Evolutionary conservation across 2,113 vertebrate species (phyloP).

Genomic region (Zosterops lateralis): DNA sequence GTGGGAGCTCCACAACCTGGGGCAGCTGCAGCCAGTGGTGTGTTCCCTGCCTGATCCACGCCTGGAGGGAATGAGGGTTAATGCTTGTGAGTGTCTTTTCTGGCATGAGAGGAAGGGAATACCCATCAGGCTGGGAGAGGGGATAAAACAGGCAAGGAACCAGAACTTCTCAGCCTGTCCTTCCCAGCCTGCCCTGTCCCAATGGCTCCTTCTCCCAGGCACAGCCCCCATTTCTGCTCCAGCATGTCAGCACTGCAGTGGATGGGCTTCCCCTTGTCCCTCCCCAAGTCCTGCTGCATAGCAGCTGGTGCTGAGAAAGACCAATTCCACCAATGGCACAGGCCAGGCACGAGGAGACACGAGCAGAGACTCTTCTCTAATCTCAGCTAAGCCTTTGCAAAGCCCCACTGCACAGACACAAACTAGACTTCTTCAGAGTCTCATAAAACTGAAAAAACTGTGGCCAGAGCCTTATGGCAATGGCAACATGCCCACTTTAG

Average conservation of each 20-base stretch:
- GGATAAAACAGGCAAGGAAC: not conserved
- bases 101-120: not conserved
- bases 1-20: not conserved
- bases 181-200: not conserved
- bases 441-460: not conserved
- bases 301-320: not conserved
- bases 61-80: not conserved
- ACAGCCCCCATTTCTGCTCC: not conserved
- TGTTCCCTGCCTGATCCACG: no score
- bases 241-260: accelerated
- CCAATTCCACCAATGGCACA: not conserved
- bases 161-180: not conserved
- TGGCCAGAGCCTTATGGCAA: not conserved
- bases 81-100: not conserved
- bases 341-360: not conserved
- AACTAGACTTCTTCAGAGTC: not conserved
- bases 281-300: not conserved
- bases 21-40: not conserved
- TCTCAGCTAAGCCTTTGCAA: constrained; percentile 18
- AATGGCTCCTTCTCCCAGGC: not conserved
- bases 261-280: not conserved
- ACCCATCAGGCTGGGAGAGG: not conserved
- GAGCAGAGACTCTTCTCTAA: constrained; percentile 5
- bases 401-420: not conserved
- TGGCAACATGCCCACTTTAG: not conserved